A percentile compares a stretch with the other conserved stretches of the same genome.
Conservation (phyloP, 2,113 vertebrate genomes). For the Plecturocebus donacophilus region DNA sequence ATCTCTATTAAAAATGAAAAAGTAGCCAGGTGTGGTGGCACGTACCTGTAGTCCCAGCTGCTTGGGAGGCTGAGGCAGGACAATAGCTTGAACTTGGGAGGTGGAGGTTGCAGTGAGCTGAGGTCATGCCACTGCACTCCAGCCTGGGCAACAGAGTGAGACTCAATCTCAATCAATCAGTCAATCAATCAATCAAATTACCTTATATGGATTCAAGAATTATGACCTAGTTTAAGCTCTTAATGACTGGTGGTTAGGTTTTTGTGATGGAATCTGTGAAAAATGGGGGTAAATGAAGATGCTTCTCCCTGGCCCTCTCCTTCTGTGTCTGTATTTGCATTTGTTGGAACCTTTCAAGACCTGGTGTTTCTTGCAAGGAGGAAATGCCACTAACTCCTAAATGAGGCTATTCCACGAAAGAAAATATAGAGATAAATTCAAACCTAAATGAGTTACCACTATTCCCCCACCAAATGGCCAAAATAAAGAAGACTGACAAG, state of each 20-base stretch:
- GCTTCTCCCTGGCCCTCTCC: background rate
- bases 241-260: background rate
- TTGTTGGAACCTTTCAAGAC: background rate
- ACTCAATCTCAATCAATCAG: no score
- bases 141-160: no score
- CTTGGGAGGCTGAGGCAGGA: no score
- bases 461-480: background rate
- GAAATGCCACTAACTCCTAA: background rate
- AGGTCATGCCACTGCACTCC: no score
- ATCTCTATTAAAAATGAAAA: no score
- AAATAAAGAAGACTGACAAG: background rate
- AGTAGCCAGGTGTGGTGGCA: no score
- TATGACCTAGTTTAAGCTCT: background rate
- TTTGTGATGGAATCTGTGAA: background rate
- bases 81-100: no score
- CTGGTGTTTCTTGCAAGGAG: background rate
- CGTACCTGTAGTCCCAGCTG: no score
- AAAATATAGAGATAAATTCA: background rate
- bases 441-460: background rate
- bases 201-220: background rate
- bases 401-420: background rate
- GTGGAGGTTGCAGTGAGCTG: no score
- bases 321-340: background rate
- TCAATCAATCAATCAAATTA: background rate
- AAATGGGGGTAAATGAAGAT: background rate